Conservation (phyloP, 2,113 vertebrate genomes). For the Gadus macrocephalus region DNA sequence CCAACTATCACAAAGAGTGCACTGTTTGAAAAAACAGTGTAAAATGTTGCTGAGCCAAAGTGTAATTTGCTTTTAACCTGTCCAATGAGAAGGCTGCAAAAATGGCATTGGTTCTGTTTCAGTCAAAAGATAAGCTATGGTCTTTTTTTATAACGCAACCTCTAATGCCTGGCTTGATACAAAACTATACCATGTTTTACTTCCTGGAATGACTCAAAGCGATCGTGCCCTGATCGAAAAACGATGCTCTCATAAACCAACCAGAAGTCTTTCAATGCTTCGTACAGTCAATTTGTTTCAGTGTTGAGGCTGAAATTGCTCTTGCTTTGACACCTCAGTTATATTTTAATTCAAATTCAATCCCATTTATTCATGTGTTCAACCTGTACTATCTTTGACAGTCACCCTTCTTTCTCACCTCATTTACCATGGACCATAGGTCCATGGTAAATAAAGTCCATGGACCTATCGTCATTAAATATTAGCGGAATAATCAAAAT, state of each 20-base stretch:
- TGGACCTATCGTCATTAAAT: no score
- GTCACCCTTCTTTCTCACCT: no score
- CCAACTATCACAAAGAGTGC: no score
- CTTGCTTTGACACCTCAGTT: slow-evolving; percentile 21
- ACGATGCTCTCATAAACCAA: slow-evolving; percentile 40
- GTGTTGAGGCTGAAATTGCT: slow-evolving; percentile 23
- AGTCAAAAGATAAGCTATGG: neutral
- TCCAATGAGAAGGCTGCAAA: slow-evolving; percentile 8
- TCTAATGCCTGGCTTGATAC: neutral
- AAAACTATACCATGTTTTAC: neutral
- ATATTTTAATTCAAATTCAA: no score
- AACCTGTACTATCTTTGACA: no score
- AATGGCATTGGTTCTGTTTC: neutral
- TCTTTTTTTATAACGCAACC: neutral
- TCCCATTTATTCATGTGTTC: no score
- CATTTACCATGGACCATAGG: no score
- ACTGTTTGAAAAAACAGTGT: no score
- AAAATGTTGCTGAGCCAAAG: no score
- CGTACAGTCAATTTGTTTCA: slow-evolving; percentile 29
- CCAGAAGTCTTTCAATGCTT: slow-evolving; percentile 2
- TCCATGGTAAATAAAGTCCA: no score
- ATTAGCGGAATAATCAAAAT: no score
- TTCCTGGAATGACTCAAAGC: slow-evolving; percentile 16
- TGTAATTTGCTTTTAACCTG: slow-evolving; percentile 13
- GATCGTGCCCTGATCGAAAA: slow-evolving; percentile 40